phyloP scores from a whole-genome alignment of 2,797 vertebrate genomes.

The Carcharodon carcharias region DNA sequence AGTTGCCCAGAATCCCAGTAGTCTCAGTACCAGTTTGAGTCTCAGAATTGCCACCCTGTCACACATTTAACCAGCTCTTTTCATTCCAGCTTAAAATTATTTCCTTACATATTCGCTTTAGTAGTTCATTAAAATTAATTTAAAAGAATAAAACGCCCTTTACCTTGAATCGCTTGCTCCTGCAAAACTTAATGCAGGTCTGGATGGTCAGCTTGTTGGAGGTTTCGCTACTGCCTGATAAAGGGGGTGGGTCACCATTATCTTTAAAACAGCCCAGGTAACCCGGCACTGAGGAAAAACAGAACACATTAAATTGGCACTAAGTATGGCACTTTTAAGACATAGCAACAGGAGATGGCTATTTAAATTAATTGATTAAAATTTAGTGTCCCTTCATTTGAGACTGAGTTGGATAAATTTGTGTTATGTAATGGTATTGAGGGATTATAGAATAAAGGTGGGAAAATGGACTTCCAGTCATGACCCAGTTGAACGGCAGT shows the following conservation, averaged over 20 bases:
- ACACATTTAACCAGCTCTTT: not conserved
- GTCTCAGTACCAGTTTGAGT: not conserved
- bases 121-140: not conserved
- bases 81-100: too few species aligned
- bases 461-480: not conserved
- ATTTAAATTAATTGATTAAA: not conserved
- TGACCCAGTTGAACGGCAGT: not conserved
- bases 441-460: not conserved
- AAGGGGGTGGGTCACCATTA: constrained; percentile 82
- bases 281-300: constrained; percentile 75
- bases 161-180: constrained; percentile 86
- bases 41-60: not conserved
- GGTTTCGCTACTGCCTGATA: constrained; percentile 81
- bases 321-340: not conserved
- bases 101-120: not conserved
- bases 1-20: not conserved
- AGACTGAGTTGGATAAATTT: not conserved
- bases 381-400: not conserved
- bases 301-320: constrained; percentile 33
- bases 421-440: not conserved
- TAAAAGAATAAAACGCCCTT: constrained; percentile 34
- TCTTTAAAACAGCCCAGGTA: constrained; percentile 92
- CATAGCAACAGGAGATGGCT: not conserved
- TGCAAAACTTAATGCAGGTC: constrained; percentile 86
- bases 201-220: constrained; percentile 93